Evolutionary conservation across 2,888 invertebrate genomes (phyloP), one percentile per base, ranked within the genome.

Genomic region (Halocaridina rubra): DNA sequence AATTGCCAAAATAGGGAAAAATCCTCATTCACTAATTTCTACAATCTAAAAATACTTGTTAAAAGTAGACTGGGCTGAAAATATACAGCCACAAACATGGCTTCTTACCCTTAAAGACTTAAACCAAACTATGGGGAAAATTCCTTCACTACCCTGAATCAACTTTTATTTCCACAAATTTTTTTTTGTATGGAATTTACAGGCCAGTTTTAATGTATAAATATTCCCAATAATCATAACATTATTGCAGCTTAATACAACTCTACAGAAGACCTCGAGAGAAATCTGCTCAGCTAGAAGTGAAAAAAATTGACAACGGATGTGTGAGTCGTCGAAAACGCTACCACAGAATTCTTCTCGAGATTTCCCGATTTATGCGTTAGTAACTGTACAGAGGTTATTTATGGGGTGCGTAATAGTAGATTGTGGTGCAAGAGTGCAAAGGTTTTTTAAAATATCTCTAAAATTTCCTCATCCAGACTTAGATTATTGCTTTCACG

Each of bases 161-260:
- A 82, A 67, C 69, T 82, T 82, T 82, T 82, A 67, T 75, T 81
- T 81, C 67, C 81, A 76, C 81, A 82, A 76, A 67, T 57, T 77
- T 69, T n/a, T n/a, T n/a, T 57, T 81, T 76, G 46, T 76, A 81
- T 76, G 57, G 75, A 82, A 76, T 77, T 76, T 69, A 76, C 19
- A 69, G 81, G 77, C 81, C 64, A 75, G n/a, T n/a, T 81, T 67
- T 82, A 77, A 82, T 33, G 81, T 82, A 82, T 82, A 82, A 82
- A 82, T 82, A 82, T 82, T n/a, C 81, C 71, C 72, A 82, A 82
- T 82, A 69, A 71, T 82, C 77, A 61, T 74, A 72, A 80, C 72
- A 61, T 61, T 67, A 61, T 53, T 29, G 79, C 79, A 79, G 79
- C 79, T 5, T 4, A 57, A 33, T 30, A 33, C 39, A 69, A 67